Base-by-base conservation (phyloP, 2,113 vertebrate genomes). In the Willisornis vidua region DNA sequence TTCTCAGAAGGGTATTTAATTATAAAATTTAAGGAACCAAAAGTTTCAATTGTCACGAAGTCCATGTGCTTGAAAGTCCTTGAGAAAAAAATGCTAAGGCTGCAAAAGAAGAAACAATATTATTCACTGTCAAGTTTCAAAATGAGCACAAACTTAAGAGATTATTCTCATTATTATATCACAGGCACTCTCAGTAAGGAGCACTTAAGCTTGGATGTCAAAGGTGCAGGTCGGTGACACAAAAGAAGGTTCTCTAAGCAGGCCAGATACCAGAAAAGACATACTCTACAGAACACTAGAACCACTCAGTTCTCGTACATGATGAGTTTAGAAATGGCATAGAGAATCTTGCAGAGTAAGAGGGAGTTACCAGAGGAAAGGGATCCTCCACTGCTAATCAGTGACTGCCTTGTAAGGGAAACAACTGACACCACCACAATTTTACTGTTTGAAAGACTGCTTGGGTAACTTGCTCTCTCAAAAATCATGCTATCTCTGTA, bases 271-370 rank as follows among this genome's bases (percentile, higher is more conserved):
- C 37, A 76, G 58, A 82, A 83, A 61, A 66, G 18, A 15, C 0
- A 0, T 41, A 23, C 18, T 39, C 5, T n/a, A n/a, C n/a, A 54
- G 49, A 70, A 16, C 16, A 25, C 2, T 12, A 19, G 28, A 79
- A 49, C 4, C 4, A 18, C 25, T 35, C 20, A 25, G 4, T 28
- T 75, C 12, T 58, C 16, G 31, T 14, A 10, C 2, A 2, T 10
- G 11, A 4, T n/a, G 14, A 63, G 25, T 2, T 7, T 37, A 67
- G 14, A 58, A 79, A 71, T 1, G 0, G 26, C n/a, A 35, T 12
- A 7, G 19, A 66, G 3, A 6, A 17, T 35, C 26, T 71, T 7
- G 2, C 12, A 45, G n/a, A n/a, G 22, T 33, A 19, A 72, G 25
- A 15, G 24, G n/a, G 12, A 26, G 7, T 45, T 54, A 20, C 14